Conservation (phyloP, 2,113 vertebrate genomes). For the Microtus montanus region DNA sequence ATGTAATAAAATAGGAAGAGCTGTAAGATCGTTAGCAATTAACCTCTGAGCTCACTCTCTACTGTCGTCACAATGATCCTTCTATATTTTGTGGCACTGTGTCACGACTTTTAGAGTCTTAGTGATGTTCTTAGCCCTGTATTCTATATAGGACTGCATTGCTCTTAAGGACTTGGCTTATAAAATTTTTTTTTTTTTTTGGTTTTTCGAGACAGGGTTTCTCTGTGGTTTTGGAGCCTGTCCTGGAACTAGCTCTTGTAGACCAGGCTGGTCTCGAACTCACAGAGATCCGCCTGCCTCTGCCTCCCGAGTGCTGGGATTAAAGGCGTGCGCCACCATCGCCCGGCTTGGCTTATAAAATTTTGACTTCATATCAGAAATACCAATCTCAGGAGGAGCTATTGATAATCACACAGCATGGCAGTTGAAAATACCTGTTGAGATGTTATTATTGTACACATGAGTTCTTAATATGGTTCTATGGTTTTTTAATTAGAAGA, state of each 20-base stretch:
- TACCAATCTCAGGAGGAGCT: background rate
- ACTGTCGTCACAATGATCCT: background rate
- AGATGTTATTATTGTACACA: background rate
- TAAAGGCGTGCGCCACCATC: no score
- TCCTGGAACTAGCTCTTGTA: no score
- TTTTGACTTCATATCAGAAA: background rate
- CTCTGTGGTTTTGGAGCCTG: no score
- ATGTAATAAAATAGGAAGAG: background rate
- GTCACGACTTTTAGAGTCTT: background rate
- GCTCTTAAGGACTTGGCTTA: background rate
- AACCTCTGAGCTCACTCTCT: background rate
- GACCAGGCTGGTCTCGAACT: no score
- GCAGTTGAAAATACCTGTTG: background rate
- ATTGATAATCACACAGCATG: background rate
- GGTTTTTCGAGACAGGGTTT: no score
- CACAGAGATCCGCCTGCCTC: no score
- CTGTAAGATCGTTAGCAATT: background rate
- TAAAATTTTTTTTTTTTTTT: no score
- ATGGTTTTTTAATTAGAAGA: conserved; percentile 13
- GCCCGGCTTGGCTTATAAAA: background rate
- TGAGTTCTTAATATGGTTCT: background rate
- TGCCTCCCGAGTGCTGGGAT: no score
- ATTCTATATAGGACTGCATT: background rate
- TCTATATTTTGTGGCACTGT: background rate
- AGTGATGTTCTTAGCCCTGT: background rate